These are phyloP conservation scores for Matsumurasca onukii DNA, from an alignment of 1,140 invertebrate species.

Conservation along the genomic window DNA sequence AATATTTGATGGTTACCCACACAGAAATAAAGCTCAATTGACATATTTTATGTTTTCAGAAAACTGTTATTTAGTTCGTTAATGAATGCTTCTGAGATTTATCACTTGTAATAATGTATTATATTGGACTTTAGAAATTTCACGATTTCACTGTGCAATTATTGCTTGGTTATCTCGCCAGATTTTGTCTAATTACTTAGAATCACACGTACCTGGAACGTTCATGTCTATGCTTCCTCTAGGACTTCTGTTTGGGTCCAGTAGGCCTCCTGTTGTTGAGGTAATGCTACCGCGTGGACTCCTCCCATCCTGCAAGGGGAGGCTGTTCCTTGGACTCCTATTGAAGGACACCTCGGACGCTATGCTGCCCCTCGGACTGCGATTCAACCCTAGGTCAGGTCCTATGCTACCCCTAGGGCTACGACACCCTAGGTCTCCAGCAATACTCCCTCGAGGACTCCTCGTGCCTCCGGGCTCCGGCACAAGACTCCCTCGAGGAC, in stretches of 20 bases:
- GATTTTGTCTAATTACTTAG: no score
- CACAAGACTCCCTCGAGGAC: conserved; percentile 56
- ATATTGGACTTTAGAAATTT: no score
- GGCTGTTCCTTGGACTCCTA: conserved; percentile 42
- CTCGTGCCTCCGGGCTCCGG: conserved; percentile 48
- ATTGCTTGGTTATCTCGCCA: no score
- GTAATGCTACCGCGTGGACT: conserved; percentile 63
- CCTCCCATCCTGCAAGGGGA: conserved; percentile 37
- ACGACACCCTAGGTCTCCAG: conserved; percentile 46
- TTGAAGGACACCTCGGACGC: conserved; percentile 47
- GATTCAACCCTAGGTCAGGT: conserved; percentile 32
- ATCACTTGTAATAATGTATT: no score
- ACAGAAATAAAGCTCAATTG: no score
- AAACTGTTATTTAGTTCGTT: no score
- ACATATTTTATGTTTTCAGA: no score
- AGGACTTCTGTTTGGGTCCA: conserved; percentile 53
- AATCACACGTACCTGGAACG: conserved; percentile 33
- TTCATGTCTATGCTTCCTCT: conserved; percentile 50
- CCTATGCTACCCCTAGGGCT: conserved; percentile 41
- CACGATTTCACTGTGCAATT: no score
- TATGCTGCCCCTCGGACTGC: conserved; percentile 54
- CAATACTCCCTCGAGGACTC: conserved; percentile 62
- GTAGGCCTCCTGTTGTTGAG: conserved; percentile 54
- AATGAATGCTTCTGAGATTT: no score
- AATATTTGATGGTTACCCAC: no score